A percentile compares a stretch with the other conserved stretches of the same genome.
These are phyloP conservation scores for Sebastes alutus DNA, from an alignment of 2,797 vertebrate species.

Conservation along the genomic window DNA sequence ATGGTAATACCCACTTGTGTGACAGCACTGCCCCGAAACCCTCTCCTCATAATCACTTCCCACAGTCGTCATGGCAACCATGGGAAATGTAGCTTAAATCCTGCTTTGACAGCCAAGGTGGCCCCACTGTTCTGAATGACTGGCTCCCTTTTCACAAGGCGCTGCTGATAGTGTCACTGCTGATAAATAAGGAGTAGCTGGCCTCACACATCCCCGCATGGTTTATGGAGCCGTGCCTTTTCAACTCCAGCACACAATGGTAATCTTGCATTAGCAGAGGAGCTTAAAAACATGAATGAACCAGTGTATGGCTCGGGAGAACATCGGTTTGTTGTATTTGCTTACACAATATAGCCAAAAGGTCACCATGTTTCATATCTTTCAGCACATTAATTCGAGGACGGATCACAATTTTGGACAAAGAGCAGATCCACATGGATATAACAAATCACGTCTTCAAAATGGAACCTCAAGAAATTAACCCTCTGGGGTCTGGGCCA, in stretches of 20 bases:
- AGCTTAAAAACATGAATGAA: constrained; percentile 61
- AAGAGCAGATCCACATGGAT: background rate
- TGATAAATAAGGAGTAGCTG: constrained; percentile 72
- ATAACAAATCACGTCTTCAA: background rate
- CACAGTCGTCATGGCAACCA: constrained; percentile 79
- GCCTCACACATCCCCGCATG: constrained; percentile 42
- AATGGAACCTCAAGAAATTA: background rate
- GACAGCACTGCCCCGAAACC: constrained; percentile 69
- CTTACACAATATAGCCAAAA: constrained; percentile 32
- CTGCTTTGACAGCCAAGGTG: constrained; percentile 77
- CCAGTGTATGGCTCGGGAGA: constrained; percentile 38
- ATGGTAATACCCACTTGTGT: constrained; percentile 72
- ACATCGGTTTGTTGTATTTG: constrained; percentile 33
- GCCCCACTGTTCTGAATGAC: constrained; percentile 75
- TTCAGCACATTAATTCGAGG: constrained; percentile 22
- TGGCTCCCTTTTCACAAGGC: constrained; percentile 70
- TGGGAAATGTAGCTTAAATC: constrained; percentile 77
- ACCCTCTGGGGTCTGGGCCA: too few relatives aligned
- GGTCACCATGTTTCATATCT: constrained; percentile 34
- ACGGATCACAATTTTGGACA: background rate
- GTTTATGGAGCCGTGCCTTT: constrained; percentile 63
- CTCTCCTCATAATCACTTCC: constrained; percentile 79
- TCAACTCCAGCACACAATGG: constrained; percentile 61
- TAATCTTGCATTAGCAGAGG: constrained; percentile 62
- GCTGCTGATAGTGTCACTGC: constrained; percentile 74